These are phyloP conservation scores for Drosophila grimshawi DNA, from an alignment of 1,140 invertebrate genomes.

Conservation along the genomic window DNA sequence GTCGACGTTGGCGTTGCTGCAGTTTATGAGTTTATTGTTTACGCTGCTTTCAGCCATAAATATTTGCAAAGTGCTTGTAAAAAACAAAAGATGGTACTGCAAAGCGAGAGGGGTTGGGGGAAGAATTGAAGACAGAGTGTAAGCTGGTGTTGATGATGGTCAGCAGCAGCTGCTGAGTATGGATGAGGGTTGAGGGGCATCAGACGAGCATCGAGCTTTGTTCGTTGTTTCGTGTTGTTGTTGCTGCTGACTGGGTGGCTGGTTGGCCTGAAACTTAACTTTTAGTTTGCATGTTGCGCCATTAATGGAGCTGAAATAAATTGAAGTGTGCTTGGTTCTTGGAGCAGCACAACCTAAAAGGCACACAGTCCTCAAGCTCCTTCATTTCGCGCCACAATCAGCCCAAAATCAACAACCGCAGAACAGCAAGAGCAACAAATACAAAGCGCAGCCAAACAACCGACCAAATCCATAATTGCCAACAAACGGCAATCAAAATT, in stretches of 20 bases:
- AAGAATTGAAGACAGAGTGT: slow-evolving; percentile 21
- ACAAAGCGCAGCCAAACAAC: slow-evolving; percentile 46
- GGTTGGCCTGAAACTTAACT: slow-evolving; percentile 67
- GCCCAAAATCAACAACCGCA: slow-evolving; percentile 41
- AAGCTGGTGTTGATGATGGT: slow-evolving; percentile 63
- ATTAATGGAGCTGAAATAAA: slow-evolving; percentile 75
- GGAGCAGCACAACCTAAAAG: slow-evolving; percentile 17
- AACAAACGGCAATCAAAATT: slow-evolving; percentile 75
- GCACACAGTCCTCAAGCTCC: background rate
- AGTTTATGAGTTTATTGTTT: slow-evolving; percentile 82
- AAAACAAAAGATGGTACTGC: slow-evolving; percentile 68
- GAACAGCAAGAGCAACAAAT: slow-evolving; percentile 11
- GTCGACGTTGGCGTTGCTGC: slow-evolving; percentile 47
- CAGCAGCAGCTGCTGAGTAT: slow-evolving; percentile 25
- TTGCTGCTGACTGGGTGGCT: slow-evolving; percentile 31
- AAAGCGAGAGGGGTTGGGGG: background rate
- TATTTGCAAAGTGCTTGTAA: slow-evolving; percentile 82
- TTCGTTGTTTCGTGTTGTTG: slow-evolving; percentile 35
- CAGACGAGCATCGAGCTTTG: slow-evolving; percentile 40
- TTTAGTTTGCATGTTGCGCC: slow-evolving; percentile 74
- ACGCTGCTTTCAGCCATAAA: slow-evolving; percentile 75
- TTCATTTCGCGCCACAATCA: background rate
- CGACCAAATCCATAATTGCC: slow-evolving; percentile 78
- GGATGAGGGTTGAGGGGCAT: slow-evolving; percentile 1
- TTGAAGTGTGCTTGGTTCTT: slow-evolving; percentile 57